These are phyloP conservation scores for Alectoris magna DNA, from an alignment of 2,797 vertebrate genomes.

Conservation along the genomic window DNA sequence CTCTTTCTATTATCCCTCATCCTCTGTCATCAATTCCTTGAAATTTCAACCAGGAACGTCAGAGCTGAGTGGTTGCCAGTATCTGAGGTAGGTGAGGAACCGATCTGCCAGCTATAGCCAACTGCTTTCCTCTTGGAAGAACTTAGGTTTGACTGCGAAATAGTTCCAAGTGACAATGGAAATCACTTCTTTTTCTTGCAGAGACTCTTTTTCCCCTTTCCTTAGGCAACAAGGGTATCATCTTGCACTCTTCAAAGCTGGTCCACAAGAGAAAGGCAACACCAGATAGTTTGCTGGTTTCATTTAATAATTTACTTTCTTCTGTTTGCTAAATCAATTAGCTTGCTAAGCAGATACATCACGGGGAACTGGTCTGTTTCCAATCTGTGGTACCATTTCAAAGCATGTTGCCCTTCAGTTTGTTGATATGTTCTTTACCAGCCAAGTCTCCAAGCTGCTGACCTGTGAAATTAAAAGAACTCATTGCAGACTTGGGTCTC, in stretches of 20 bases:
- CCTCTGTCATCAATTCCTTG: background rate
- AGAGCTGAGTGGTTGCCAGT: background rate
- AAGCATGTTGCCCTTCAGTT: background rate
- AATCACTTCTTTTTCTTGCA: too few relatives aligned
- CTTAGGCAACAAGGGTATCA: background rate
- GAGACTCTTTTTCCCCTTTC: background rate
- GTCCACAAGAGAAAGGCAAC: background rate
- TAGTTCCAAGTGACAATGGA: background rate
- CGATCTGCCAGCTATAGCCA: background rate
- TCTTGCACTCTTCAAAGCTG: background rate
- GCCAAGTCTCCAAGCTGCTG: background rate
- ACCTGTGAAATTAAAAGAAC: background rate
- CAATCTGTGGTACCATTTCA: background rate
- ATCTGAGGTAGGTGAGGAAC: accelerated
- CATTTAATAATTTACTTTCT: background rate
- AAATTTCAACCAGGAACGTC: background rate
- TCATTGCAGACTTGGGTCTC: background rate
- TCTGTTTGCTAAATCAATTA: background rate
- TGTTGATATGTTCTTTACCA: background rate
- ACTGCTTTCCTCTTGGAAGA: background rate
- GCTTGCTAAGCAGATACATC: background rate
- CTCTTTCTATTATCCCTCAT: background rate
- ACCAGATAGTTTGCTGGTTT: background rate
- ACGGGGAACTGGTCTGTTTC: background rate
- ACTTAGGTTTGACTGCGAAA: background rate